A percentile compares a stretch with the other conserved stretches of the same genome.
These are phyloP conservation scores for Pseudeuparius sepicola DNA, from an alignment of 2,888 invertebrate genomes.

Conservation along the genomic window DNA sequence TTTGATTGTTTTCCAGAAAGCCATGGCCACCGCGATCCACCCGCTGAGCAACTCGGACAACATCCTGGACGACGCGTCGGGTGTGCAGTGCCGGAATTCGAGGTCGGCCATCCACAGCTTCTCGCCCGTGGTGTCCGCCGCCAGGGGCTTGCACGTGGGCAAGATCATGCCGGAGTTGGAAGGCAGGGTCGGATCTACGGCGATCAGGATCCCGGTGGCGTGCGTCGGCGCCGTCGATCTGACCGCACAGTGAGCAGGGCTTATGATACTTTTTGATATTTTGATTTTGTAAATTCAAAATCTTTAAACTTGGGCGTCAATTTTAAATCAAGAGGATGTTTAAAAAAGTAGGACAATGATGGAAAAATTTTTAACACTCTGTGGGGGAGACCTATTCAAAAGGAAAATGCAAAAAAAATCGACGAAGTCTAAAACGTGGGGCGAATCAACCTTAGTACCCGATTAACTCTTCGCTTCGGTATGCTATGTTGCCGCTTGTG, in stretches of 20 bases:
- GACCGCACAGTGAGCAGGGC: constrained; percentile 19
- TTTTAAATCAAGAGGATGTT: too few species aligned
- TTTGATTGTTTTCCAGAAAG: constrained; percentile 19
- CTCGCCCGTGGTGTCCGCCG: constrained; percentile 16
- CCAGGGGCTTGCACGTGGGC: constrained; percentile 16
- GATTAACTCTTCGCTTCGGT: too few species aligned
- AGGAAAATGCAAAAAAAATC: too few species aligned
- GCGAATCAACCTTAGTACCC: too few species aligned
- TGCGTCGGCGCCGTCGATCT: constrained; percentile 22
- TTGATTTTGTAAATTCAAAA: too few species aligned
- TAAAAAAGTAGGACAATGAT: too few species aligned
- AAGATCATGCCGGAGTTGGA: constrained; percentile 24
- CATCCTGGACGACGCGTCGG: constrained; percentile 18
- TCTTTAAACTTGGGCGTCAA: too few species aligned
- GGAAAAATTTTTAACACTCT: too few species aligned
- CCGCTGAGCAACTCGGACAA: constrained; percentile 20
- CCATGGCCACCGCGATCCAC: constrained; percentile 19
- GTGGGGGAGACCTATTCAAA: too few species aligned
- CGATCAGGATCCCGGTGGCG: constrained; percentile 21
- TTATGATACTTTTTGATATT: constrained; percentile 1
- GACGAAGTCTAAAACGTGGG: too few species aligned
- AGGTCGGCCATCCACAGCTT: constrained; percentile 19
- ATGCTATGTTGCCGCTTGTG: too few species aligned
- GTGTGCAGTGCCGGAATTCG: constrained; percentile 13
- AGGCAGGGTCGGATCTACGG: constrained; percentile 19